A percentile compares a stretch with the other conserved stretches of the same genome.
Conservation (phyloP, 1,140 invertebrate species). For the Vollenhovia emeryi region DNA sequence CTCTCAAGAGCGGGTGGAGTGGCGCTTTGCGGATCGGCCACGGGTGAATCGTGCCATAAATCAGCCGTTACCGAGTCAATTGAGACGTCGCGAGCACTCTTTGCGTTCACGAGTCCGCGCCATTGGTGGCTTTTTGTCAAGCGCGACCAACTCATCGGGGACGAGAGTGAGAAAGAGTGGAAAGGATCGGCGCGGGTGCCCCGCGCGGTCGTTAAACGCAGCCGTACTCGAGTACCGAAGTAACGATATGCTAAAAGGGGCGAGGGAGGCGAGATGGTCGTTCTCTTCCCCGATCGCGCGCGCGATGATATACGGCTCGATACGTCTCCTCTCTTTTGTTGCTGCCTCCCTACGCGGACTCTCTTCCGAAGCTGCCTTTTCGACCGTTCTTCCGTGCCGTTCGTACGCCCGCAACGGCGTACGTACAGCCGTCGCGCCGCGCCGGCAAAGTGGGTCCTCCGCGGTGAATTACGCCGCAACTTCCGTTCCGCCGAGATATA, state of each 20-base stretch:
- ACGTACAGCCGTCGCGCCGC: neutral
- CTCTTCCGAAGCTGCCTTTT: slow-evolving; percentile 1
- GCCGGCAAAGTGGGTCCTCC: slow-evolving; percentile 75
- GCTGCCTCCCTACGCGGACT: slow-evolving; percentile 27
- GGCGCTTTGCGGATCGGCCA: slow-evolving; percentile 36
- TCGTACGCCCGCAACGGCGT: slow-evolving; percentile 52
- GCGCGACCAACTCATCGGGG: slow-evolving; percentile 30
- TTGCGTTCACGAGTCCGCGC: slow-evolving; percentile 68
- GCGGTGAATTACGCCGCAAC: slow-evolving; percentile 78
- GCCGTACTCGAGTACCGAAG: slow-evolving; percentile 78
- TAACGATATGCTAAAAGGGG: slow-evolving; percentile 82
- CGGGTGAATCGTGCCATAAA: slow-evolving; percentile 77
- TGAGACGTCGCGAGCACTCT: slow-evolving; percentile 83
- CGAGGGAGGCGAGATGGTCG: slow-evolving; percentile 52
- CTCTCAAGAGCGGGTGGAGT: slow-evolving; percentile 33
- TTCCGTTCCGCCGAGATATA: slow-evolving; percentile 60
- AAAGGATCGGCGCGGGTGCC: slow-evolving; percentile 27
- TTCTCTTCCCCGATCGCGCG: slow-evolving; percentile 55
- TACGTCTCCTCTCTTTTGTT: slow-evolving; percentile 53
- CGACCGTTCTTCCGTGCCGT: slow-evolving; percentile 29
- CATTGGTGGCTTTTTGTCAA: slow-evolving; percentile 68
- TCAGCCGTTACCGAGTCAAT: slow-evolving; percentile 80
- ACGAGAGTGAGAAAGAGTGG: slow-evolving; percentile 37
- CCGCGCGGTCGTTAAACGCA: slow-evolving; percentile 81
- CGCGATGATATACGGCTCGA: slow-evolving; percentile 74